Conservation (phyloP, 2,888 invertebrate genomes). For the Pachydiplax longipennis region DNA sequence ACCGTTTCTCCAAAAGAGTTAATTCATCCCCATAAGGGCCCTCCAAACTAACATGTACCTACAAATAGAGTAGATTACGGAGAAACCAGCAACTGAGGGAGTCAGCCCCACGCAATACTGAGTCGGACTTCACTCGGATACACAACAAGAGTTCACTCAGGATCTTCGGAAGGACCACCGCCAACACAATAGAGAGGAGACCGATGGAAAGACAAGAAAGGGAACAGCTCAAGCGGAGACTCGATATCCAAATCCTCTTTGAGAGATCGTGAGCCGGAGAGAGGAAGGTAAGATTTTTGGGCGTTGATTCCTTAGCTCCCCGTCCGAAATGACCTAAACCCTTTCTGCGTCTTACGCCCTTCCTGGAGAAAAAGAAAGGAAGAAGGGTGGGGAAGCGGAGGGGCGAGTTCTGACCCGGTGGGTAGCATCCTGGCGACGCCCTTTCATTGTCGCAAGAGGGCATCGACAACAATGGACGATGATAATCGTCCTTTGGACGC, state of each 20-base stretch:
- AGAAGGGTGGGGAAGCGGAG: background rate
- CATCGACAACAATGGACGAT: constrained; percentile 21
- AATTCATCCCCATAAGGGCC: no score
- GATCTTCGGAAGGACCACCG: no score
- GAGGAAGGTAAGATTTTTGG: background rate
- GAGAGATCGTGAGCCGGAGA: background rate
- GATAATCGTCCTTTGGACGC: background rate
- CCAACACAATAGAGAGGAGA: no score
- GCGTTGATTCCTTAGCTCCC: background rate
- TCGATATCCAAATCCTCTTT: background rate
- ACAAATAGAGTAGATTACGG: no score
- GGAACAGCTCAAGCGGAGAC: background rate
- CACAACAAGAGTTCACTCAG: no score
- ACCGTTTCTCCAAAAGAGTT: no score
- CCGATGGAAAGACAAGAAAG: background rate
- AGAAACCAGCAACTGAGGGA: no score
- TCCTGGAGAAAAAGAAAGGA: background rate
- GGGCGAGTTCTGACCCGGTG: background rate
- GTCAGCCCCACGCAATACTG: no score
- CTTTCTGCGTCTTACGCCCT: background rate
- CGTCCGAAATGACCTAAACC: background rate
- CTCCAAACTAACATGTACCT: no score
- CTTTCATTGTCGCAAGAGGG: background rate
- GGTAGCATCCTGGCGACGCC: background rate
- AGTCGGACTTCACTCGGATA: no score